phyloP scores from a whole-genome alignment of 2,888 invertebrate species.

The Pristionchus fissidentatus region DNA sequence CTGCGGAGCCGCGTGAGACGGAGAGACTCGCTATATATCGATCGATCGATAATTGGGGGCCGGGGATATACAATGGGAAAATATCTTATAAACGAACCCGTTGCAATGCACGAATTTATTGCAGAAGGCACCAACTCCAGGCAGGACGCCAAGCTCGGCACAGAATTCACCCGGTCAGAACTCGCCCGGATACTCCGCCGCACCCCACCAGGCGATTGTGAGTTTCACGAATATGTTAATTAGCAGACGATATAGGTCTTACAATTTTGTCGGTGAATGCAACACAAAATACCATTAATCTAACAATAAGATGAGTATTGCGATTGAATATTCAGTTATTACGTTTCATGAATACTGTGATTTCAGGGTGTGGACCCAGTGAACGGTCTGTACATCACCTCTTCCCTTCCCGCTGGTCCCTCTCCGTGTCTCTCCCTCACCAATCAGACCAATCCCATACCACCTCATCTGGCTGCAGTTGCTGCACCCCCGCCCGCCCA shows the following conservation, averaged over 20 bases:
- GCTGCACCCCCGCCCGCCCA: constrained; percentile 26
- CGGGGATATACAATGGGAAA: neutral
- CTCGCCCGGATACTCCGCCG: constrained; percentile 25
- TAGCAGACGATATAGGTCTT: neutral
- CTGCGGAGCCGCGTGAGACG: constrained; percentile 53
- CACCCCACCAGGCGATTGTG: constrained; percentile 45
- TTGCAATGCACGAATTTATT: constrained; percentile 39
- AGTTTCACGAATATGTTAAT: neutral
- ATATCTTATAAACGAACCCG: constrained; percentile 14
- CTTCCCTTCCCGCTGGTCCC: constrained; percentile 1
- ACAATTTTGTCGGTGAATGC: neutral
- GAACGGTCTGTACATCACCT: constrained; percentile 47
- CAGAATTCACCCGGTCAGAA: constrained; percentile 19
- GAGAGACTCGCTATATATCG: neutral
- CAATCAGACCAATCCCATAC: constrained; percentile 23
- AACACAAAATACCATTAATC: too few relatives aligned
- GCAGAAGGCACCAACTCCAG: constrained; percentile 28
- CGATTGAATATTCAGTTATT: neutral
- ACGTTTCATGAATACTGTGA: neutral
- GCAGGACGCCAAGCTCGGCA: neutral
- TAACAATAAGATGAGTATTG: neutral
- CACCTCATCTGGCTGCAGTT: constrained; percentile 24
- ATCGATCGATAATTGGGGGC: neutral
- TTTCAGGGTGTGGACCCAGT: constrained; percentile 44
- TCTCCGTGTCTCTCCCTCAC: constrained; percentile 35